Conservation (phyloP, 2,113 vertebrate species). For the Cygnus atratus region DNA sequence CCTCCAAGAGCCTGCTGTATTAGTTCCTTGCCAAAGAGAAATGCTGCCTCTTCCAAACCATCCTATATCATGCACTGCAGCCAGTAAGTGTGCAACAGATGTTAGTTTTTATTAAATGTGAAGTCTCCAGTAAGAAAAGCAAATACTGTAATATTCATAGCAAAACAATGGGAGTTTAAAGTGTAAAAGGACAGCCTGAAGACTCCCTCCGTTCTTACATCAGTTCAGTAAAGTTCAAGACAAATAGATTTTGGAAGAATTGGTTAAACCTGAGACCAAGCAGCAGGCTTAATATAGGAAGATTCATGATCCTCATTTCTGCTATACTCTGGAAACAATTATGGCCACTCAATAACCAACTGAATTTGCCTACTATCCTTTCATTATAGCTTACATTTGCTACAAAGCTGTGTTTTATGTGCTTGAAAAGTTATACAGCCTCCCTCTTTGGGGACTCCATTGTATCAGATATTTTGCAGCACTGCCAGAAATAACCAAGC, state of each 20-base stretch:
- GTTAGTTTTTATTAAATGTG: not conserved
- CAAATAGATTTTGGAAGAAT: not conserved
- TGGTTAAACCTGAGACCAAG: not conserved
- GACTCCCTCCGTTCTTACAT: not conserved
- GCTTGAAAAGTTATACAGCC: conserved; percentile 26
- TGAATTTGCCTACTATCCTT: conserved; percentile 18
- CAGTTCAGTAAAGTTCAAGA: not conserved
- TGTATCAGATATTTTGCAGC: conserved; percentile 36
- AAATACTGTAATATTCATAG: not conserved
- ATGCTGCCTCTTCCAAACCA: not conserved
- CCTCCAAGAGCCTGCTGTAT: not conserved
- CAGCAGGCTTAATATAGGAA: not conserved
- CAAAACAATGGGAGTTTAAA: not conserved
- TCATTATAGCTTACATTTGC: conserved; percentile 4
- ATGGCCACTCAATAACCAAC: not conserved
- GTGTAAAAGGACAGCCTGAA: not conserved
- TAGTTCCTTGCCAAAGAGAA: not conserved
- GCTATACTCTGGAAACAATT: conserved; percentile 42
- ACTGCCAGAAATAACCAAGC: conserved; percentile 49
- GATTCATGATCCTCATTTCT: not conserved
- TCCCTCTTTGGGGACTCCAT: not conserved
- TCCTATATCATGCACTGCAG: not conserved
- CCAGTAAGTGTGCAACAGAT: not conserved
- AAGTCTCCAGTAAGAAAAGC: not conserved
- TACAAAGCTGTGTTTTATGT: conserved; percentile 52